Percentiles rank a stretch among this genome's conserved stretches.
phyloP scores from a whole-genome alignment of 2,113 vertebrate species.

The Semicossyphus pulcher region DNA sequence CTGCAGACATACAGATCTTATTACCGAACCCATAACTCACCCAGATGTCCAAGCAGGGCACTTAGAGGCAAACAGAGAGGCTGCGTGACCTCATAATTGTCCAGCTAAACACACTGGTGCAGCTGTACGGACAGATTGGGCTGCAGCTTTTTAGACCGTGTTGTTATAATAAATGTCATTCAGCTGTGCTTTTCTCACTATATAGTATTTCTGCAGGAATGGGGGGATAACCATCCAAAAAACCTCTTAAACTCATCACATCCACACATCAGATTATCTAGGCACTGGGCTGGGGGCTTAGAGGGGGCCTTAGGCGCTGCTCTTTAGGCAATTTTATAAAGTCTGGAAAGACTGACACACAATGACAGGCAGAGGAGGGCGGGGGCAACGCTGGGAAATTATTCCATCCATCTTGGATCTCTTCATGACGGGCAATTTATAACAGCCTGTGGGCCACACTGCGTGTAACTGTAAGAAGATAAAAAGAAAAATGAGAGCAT shows the following conservation, averaged over 20 bases:
- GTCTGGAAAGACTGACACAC: conserved; percentile 52
- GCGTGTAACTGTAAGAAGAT: conserved; percentile 31
- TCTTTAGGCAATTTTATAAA: conserved; percentile 55
- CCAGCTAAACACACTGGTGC: not conserved
- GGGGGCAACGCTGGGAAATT: conserved; percentile 45
- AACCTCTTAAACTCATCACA: conserved; percentile 47
- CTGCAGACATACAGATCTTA: conserved; percentile 21
- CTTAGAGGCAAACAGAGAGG: conserved; percentile 22
- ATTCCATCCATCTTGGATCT: conserved; percentile 62
- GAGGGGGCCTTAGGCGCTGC: conserved; percentile 32
- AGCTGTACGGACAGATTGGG: not conserved
- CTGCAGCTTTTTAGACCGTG: conserved; percentile 2
- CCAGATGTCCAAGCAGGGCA: conserved; percentile 15
- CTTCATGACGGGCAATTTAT: conserved; percentile 59
- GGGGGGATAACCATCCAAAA: conserved; percentile 7
- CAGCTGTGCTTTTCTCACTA: not conserved
- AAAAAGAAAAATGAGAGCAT: conserved; percentile 43
- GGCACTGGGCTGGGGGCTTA: conserved; percentile 19
- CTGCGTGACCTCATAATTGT: conserved; percentile 10
- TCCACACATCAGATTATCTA: conserved; percentile 47
- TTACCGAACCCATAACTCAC: conserved; percentile 39
- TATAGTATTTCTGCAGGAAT: conserved; percentile 2
- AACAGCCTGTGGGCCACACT: conserved; percentile 37
- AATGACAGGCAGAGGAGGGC: conserved; percentile 45
- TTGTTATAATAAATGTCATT: conserved; percentile 2